Base-by-base conservation (phyloP, 2,888 invertebrate species). In the Bellardia pandia region DNA sequence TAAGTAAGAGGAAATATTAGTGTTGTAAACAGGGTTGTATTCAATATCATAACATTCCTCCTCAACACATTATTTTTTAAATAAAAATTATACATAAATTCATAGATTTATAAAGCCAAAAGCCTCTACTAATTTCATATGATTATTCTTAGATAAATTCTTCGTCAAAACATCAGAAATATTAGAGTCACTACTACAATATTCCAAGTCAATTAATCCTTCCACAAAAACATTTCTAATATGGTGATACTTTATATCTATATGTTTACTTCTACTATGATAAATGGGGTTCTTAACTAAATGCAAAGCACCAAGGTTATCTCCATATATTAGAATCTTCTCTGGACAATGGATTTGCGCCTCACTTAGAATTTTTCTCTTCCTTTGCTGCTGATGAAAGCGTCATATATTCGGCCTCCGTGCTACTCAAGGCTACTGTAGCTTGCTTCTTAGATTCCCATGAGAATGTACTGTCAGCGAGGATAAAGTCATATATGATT, bases 401-500 rank as follows among this genome's bases (percentile, higher is more conserved):
- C 5, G 62, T n/a, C 48, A 76, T 76, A 53, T 76, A 66, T n/a
- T 69, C 69, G n/a, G 69, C 69, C 37, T 69, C 51, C 13, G 69
- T 69, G n/a, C 69, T 69, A 30, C 51, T 75, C 16, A 89, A 69
- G 1, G 89, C 88, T 0, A 86, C 89, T 13, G 85, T 66, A 11
- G 62, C 45, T 16, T 88, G 88, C 42, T 89, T 89, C 45, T 85
- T 88, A 0, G 84, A 85, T 51, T 89, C 86, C 86, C 85, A 88
- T 2, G 86, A 87, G 45, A 89, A 82, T 11, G 45, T 80, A 3
- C 85, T 56, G 5, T 88, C 89, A 23, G 82, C 88, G 1, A 76
- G 37, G 13, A 88, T 23, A 58, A 89, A 87, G 30, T 64, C 76
- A 68, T 83, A 66, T 87, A 89, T 7, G 90, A 88, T 30, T 88